phyloP scores from a whole-genome alignment of 2,888 invertebrate species.

The Linhomoeus sp. region DNA sequence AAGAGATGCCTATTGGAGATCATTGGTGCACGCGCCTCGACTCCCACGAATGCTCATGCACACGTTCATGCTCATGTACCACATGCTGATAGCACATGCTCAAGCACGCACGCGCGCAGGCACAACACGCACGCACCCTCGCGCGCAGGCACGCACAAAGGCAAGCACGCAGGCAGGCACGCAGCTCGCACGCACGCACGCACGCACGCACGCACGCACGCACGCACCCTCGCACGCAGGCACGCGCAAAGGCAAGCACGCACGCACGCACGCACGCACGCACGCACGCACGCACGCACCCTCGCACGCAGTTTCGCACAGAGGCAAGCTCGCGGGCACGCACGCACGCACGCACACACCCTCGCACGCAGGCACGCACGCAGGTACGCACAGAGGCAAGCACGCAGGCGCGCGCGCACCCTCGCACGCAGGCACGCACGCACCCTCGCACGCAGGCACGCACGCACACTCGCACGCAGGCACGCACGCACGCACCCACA shows the following conservation, averaged over 20 bases:
- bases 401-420: neutral
- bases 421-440: slow-evolving; percentile 6
- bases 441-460: neutral
- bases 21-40: neutral
- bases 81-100: too few species aligned
- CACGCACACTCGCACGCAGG: neutral
- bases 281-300: neutral
- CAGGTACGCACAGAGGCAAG: neutral
- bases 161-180: neutral
- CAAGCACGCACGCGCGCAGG: neutral
- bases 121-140: neutral
- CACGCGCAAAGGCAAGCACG: too few species aligned
- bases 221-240: neutral
- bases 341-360: neutral
- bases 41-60: neutral
- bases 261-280: neutral
- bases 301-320: neutral
- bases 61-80: neutral
- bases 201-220: neutral
- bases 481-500: neutral
- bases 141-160: neutral
- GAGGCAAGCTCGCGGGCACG: too few species aligned
- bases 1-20: too few species aligned
- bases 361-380: neutral
- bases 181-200: slow-evolving; percentile 5